phyloP scores from a whole-genome alignment of 2,797 vertebrate genomes.

The Eleutherodactylus coqui region DNA sequence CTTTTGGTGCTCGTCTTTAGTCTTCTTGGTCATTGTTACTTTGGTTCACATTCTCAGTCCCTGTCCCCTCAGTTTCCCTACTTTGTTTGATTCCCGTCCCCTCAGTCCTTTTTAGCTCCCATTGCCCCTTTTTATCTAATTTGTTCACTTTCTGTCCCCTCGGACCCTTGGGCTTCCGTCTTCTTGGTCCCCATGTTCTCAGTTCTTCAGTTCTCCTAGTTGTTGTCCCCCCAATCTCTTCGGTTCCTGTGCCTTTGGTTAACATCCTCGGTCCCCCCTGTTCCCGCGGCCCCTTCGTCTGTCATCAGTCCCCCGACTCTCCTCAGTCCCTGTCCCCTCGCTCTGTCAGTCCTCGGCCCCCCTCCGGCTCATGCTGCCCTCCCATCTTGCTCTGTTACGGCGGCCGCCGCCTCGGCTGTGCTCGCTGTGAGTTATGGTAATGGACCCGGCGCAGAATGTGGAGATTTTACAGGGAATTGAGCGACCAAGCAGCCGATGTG shows the following conservation, averaged over 20 bases:
- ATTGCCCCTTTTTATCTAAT: no score
- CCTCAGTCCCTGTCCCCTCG: neutral
- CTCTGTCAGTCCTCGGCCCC: neutral
- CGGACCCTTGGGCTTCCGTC: no score
- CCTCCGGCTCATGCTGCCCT: no score
- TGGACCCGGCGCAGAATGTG: neutral
- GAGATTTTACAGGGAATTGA: slow-evolving; percentile 8
- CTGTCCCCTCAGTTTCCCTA: neutral
- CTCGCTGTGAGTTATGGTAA: neutral
- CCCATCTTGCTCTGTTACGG: neutral
- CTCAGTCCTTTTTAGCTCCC: neutral
- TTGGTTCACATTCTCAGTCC: no score
- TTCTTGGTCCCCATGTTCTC: no score
- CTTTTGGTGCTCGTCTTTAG: no score
- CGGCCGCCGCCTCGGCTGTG: neutral
- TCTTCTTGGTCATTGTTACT: no score
- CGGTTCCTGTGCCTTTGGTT: neutral
- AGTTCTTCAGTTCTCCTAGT: neutral
- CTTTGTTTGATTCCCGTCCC: no score
- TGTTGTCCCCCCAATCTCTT: neutral
- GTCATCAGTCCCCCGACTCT: neutral
- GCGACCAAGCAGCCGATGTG: neutral
- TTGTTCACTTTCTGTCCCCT: no score
- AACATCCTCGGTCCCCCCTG: neutral
- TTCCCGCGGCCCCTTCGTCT: neutral